Conservation (phyloP, 1,140 invertebrate species). For the Meteorus sp. region DNA sequence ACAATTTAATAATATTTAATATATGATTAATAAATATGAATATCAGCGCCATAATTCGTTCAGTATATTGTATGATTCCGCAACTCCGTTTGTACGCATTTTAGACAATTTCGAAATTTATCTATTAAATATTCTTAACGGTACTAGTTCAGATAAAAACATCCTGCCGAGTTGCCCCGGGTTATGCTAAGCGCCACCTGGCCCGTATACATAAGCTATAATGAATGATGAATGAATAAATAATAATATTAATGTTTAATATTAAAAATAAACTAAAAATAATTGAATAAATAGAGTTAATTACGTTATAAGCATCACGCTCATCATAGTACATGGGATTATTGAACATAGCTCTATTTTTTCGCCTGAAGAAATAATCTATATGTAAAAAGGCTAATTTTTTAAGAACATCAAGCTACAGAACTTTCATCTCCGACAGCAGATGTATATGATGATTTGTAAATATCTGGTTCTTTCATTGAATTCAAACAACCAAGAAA, state of each 20-base stretch:
- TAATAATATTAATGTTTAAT: too few species aligned
- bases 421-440: slow-evolving; percentile 26
- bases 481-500: slow-evolving; percentile 15
- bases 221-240: slow-evolving; percentile 17
- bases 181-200: slow-evolving; percentile 44
- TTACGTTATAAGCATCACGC: slow-evolving; percentile 26
- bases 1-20: slow-evolving; percentile 33
- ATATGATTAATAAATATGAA: slow-evolving; percentile 30
- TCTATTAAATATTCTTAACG: slow-evolving; percentile 38
- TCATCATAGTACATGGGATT: slow-evolving; percentile 28
- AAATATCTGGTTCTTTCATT: slow-evolving; percentile 27
- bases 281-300: slow-evolving; percentile 19
- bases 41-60: slow-evolving; percentile 37
- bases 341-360: slow-evolving; percentile 32
- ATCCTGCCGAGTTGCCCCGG: slow-evolving; percentile 48
- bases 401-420: slow-evolving; percentile 29
- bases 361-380: slow-evolving; percentile 30
- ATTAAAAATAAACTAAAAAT: slow-evolving; percentile 7
- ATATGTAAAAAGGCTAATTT: slow-evolving; percentile 34
- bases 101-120: slow-evolving; percentile 35
- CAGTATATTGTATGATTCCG: slow-evolving; percentile 44
- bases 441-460: slow-evolving; percentile 23
- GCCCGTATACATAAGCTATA: slow-evolving; percentile 38
- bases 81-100: slow-evolving; percentile 49
- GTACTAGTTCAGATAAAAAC: slow-evolving; percentile 49